These are phyloP conservation scores for Clarias gariepinus DNA, from an alignment of 2,113 vertebrate genomes.

Conservation along the genomic window DNA sequence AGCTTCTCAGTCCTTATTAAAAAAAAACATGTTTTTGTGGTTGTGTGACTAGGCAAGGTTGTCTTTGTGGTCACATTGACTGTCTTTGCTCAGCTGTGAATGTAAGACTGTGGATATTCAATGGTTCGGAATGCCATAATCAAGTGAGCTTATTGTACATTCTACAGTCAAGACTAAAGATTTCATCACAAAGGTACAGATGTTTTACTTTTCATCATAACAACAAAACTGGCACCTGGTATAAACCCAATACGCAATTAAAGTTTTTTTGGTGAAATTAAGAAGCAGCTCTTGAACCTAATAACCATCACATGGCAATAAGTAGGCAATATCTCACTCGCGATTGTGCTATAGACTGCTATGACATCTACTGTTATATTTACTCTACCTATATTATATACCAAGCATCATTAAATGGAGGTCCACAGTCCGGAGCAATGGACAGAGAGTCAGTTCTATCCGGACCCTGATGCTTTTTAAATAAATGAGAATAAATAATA, in stretches of 20 bases:
- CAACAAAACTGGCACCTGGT: neutral
- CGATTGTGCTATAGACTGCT: too few species aligned
- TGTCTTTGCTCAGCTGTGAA: slow-evolving; percentile 41
- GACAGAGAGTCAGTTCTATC: too few species aligned
- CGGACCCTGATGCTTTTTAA: too few species aligned
- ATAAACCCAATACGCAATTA: too few species aligned
- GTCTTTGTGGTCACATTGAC: slow-evolving; percentile 41
- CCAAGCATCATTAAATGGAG: too few species aligned
- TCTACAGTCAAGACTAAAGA: neutral
- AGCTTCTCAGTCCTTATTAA: slow-evolving; percentile 29
- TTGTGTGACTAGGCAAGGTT: slow-evolving; percentile 37
- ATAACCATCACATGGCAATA: neutral
- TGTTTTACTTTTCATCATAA: neutral
- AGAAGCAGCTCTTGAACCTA: neutral
- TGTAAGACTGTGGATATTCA: neutral
- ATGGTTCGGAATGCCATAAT: neutral
- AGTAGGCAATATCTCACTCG: neutral
- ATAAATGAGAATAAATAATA: too few species aligned
- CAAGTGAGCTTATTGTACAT: neutral
- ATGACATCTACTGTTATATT: too few species aligned
- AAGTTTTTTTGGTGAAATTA: neutral
- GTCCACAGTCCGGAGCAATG: too few species aligned
- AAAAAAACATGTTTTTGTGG: slow-evolving; percentile 29
- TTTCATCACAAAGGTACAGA: neutral
- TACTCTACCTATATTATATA: too few species aligned